Conservation (phyloP, 2,113 vertebrate genomes). For the Emydocephalus ijimae region DNA sequence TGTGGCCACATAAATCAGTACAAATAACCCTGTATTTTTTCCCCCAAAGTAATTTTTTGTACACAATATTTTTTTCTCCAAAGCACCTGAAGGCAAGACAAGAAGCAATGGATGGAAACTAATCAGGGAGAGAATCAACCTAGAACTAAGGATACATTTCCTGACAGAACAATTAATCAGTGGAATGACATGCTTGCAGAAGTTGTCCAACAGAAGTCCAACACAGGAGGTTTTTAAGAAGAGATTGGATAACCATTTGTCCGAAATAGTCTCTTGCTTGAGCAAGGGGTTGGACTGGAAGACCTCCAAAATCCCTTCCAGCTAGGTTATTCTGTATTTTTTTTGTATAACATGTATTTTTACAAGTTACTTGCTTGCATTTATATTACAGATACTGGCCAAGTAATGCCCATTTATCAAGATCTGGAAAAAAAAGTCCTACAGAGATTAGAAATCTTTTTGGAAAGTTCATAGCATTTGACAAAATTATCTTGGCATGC, state of each 20-base stretch:
- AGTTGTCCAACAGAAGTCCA: not conserved
- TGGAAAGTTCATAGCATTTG: not conserved
- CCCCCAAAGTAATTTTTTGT: not conserved
- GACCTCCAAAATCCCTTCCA: not conserved
- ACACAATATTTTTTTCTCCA: not conserved
- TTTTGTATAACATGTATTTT: not conserved
- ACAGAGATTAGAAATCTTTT: not conserved
- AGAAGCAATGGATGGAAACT: not conserved
- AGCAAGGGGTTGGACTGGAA: not conserved
- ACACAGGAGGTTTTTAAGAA: not conserved
- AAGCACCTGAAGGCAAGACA: not conserved
- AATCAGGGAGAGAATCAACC: not conserved
- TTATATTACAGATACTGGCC: not conserved
- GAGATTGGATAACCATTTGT: not conserved
- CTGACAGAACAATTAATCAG: not conserved
- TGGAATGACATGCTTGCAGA: not conserved
- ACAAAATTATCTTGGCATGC: not conserved
- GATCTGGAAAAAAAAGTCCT: constrained; percentile 6
- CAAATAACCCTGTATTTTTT: not conserved
- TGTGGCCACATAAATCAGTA: not conserved
- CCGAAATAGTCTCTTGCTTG: not conserved
- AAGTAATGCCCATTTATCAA: not conserved
- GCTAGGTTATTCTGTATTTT: not conserved
- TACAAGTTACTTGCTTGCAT: not conserved
- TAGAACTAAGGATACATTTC: not conserved